Conservation (phyloP, 2,888 invertebrate genomes). For the Sminthurides aquaticus region DNA sequence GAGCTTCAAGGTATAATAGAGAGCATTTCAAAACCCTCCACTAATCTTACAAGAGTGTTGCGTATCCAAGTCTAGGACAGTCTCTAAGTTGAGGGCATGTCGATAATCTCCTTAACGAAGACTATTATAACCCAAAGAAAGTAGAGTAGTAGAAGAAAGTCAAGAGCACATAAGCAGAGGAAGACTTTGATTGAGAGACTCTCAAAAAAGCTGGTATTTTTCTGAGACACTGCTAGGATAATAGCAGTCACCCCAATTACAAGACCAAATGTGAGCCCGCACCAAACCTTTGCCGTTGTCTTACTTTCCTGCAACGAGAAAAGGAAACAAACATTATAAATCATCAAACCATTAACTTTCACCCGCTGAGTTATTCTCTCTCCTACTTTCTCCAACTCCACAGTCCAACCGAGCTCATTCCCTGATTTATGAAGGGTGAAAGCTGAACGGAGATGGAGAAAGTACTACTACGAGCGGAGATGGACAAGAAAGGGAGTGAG, state of each 20-base stretch:
- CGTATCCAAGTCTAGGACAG: not conserved
- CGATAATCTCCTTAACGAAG: conserved; percentile 41
- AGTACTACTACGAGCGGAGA: not conserved
- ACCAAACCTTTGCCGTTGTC: conserved; percentile 43
- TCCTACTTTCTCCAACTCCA: no score
- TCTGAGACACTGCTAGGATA: conserved; percentile 42
- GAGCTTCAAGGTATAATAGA: no score
- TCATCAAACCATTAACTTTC: conserved; percentile 12
- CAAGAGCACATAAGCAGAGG: conserved; percentile 39
- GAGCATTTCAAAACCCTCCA: no score
- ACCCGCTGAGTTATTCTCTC: no score
- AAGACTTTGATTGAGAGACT: conserved; percentile 42
- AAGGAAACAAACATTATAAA: conserved; percentile 9
- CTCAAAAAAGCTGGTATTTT: conserved; percentile 38
- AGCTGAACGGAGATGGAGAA: not conserved
- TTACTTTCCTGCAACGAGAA: conserved; percentile 42
- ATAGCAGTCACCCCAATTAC: conserved; percentile 43
- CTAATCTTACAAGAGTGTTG: no score
- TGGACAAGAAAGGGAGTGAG: not conserved
- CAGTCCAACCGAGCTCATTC: not conserved
- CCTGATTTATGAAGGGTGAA: not conserved
- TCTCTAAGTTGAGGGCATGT: conserved; percentile 32
- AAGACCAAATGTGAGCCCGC: conserved; percentile 38
- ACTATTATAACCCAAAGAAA: conserved; percentile 44
- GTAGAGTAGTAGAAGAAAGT: conserved; percentile 42